phyloP scores from a whole-genome alignment of 2,113 vertebrate species.

The Ceyx melanurus region DNA sequence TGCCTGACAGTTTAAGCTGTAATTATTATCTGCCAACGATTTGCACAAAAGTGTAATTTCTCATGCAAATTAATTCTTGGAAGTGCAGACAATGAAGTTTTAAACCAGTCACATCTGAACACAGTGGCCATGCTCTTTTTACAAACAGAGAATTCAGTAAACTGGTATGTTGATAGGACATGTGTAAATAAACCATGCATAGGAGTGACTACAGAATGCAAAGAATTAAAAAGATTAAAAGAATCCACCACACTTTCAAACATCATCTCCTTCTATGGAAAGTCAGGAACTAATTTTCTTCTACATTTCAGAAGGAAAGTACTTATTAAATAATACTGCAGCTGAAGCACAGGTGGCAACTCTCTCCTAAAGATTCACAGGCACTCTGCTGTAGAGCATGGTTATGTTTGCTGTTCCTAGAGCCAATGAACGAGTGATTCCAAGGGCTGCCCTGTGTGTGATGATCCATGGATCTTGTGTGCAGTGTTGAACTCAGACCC shows the following conservation, averaged over 20 bases:
- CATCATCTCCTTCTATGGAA: neutral
- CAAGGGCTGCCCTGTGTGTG: neutral
- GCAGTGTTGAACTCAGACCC: neutral
- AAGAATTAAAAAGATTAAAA: neutral
- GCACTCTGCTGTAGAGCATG: neutral
- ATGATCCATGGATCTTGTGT: fast-evolving
- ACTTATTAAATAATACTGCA: neutral
- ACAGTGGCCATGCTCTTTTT: neutral
- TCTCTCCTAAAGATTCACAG: neutral
- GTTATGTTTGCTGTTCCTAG: neutral
- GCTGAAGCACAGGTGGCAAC: neutral
- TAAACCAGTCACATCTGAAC: neutral
- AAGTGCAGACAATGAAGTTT: neutral
- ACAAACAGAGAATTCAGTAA: neutral
- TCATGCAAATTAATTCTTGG: slow-evolving; percentile 51
- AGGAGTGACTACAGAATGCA: neutral
- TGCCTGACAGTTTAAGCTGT: slow-evolving; percentile 12
- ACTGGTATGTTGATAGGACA: neutral
- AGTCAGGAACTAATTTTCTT: neutral
- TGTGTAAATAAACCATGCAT: neutral
- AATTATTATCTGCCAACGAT: slow-evolving; percentile 46
- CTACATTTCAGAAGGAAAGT: neutral
- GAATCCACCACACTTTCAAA: neutral
- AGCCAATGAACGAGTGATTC: neutral
- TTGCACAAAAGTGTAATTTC: slow-evolving; percentile 36